phyloP scores from a whole-genome alignment of 2,888 invertebrate genomes.

The Polymixis flavicincta region DNA sequence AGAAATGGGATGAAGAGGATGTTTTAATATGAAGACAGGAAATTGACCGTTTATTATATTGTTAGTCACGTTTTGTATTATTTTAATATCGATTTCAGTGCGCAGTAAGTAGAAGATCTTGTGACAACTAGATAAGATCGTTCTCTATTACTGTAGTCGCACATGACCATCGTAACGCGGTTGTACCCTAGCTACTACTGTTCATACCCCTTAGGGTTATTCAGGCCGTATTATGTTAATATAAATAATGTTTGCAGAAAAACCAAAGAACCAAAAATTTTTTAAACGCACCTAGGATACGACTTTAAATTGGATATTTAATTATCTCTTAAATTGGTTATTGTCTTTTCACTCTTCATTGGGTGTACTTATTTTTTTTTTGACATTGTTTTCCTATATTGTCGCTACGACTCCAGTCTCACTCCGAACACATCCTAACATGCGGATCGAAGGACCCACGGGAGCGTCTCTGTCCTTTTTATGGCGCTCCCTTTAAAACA shows the following conservation, averaged over 20 bases:
- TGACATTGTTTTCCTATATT: neutral
- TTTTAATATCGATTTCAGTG: neutral
- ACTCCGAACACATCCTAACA: constrained; percentile 43
- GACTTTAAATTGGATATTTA: neutral
- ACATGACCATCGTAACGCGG: neutral
- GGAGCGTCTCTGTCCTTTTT: constrained; percentile 70
- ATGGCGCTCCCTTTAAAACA: constrained; percentile 74
- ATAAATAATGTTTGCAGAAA: no score
- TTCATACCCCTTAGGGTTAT: neutral
- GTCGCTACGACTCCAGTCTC: constrained; percentile 17
- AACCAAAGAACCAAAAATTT: neutral
- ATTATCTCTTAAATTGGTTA: neutral
- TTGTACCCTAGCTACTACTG: neutral
- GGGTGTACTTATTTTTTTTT: neutral
- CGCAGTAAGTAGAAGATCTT: neutral
- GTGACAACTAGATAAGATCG: neutral
- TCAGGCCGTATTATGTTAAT: neutral
- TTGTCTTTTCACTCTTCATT: neutral
- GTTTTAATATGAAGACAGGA: constrained; percentile 15
- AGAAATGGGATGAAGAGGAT: neutral
- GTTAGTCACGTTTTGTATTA: constrained; percentile 7
- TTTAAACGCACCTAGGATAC: neutral
- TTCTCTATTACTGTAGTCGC: neutral
- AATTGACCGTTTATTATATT: constrained; percentile 2
- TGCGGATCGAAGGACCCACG: constrained; percentile 61